Base-by-base conservation (phyloP, 2,797 vertebrate species). In the Sciaenops ocellatus region DNA sequence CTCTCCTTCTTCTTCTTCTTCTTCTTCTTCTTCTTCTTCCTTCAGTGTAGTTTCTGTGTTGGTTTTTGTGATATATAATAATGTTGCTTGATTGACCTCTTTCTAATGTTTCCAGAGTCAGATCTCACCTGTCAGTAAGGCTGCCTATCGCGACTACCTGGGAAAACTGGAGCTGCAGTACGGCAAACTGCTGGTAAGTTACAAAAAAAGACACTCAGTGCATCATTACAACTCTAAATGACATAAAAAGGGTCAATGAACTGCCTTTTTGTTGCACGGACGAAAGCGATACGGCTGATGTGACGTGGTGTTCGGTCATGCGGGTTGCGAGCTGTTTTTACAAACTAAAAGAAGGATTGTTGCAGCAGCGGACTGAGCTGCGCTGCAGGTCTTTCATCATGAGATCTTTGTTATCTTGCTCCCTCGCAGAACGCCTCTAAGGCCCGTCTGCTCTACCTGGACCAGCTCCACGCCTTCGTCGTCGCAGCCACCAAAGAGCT, bases 151-250 rank as follows among this genome's bases (percentile, higher is more conserved):
- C 0, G 97, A 99, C n/a, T 96, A 96, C 71, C 94, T 99, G 91
- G 94, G 92, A 50, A 96, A 97, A 72, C 94, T 99, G 88, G 98
- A 99, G 67, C 91, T 97, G 80, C 97, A 96, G 72, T 99, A 97
- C 0, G 92, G 93, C 62, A 97, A 96, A 76, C 96, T 99, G 48
- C 93, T 97, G 96, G 98, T 98, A 87, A 89, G 96, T 54, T 20
- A 17, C 24, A 17, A 20, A 38, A 51, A 41, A 61, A 12, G 4
- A 28, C 3, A 10, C 13, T 10, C 11, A 63, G 57, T 3, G 13
- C 41, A 12, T 2, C 18, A 41, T 3, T 41, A 12, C 10, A 41
- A 41, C 41, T 41, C 41, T 3, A 42, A 3, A 42, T 42, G 41
- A 42, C 41, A 10, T 34, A 30, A 65, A n/a, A 50, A 38, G 11